Percentiles rank a stretch among this genome's conserved stretches.
These are phyloP conservation scores for Oreonectes daqikongensis DNA, from an alignment of 2,797 vertebrate genomes.

Conservation along the genomic window DNA sequence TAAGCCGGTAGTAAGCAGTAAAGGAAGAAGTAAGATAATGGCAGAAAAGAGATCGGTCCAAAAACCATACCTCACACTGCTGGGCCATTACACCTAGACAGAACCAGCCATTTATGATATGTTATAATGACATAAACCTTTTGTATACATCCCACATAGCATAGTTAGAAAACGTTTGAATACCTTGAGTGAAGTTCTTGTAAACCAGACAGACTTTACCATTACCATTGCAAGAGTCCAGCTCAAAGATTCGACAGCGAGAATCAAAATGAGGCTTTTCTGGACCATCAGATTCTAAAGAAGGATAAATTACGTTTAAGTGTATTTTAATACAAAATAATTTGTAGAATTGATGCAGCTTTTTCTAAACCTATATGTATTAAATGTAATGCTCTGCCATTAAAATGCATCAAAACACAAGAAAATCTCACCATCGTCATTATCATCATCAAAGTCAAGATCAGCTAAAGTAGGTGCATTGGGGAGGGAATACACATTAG, in stretches of 20 bases:
- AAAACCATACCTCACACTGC: slow-evolving; percentile 92
- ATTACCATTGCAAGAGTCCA: slow-evolving; percentile 89
- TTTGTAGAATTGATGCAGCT: neutral
- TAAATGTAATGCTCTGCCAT: slow-evolving; percentile 38
- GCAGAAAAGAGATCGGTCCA: slow-evolving; percentile 94
- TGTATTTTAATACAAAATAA: neutral
- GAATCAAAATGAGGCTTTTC: slow-evolving; percentile 88
- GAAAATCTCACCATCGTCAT: slow-evolving; percentile 69
- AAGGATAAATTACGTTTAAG: slow-evolving; percentile 33
- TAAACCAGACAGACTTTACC: slow-evolving; percentile 96
- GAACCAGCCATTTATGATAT: neutral
- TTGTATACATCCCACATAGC: neutral
- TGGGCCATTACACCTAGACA: slow-evolving; percentile 77
- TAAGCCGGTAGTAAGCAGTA: slow-evolving; percentile 91
- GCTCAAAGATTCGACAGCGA: slow-evolving; percentile 88
- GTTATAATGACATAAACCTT: neutral
- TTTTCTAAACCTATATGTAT: neutral
- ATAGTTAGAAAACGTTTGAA: neutral
- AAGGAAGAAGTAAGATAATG: slow-evolving; percentile 90
- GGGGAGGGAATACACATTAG: slow-evolving; percentile 85
- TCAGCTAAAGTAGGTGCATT: slow-evolving; percentile 88
- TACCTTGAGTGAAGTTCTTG: slow-evolving; percentile 87
- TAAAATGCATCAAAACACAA: slow-evolving; percentile 37
- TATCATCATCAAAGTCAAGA: slow-evolving; percentile 84
- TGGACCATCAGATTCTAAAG: slow-evolving; percentile 69